Evolutionary conservation across 2,888 invertebrate species (phyloP).

Genomic region (Pardosa pseudoannulata): DNA sequence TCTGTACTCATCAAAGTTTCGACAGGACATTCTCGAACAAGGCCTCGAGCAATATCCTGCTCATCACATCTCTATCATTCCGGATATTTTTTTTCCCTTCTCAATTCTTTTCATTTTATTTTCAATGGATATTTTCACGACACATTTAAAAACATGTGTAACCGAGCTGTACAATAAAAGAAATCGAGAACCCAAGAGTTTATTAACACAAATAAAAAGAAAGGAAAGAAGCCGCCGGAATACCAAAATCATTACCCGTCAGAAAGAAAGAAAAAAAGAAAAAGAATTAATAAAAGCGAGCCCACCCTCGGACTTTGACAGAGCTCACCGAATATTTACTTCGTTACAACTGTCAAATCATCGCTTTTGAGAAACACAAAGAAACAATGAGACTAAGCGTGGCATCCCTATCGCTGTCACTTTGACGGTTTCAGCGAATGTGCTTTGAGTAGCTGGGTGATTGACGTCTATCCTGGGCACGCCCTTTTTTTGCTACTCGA

Average conservation of each 20-base stretch:
- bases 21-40: too few species aligned
- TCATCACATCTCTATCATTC: too few species aligned
- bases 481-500: constrained; percentile 31
- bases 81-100: too few species aligned
- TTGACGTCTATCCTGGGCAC: constrained; percentile 53
- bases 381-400: constrained; percentile 11
- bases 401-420: constrained; percentile 61
- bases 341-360: constrained; percentile 57
- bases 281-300: constrained; percentile 4
- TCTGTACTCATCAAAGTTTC: too few species aligned
- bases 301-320: not conserved
- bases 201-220: too few species aligned
- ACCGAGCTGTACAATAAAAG: too few species aligned
- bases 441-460: constrained; percentile 39
- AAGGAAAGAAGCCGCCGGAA: not conserved
- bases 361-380: not conserved
- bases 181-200: too few species aligned
- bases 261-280: not conserved
- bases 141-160: not conserved
- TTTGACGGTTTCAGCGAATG: constrained; percentile 41
- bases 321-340: constrained; percentile 25
- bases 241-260: not conserved
- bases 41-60: too few species aligned
- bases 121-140: too few species aligned
- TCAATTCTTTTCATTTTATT: too few species aligned